A percentile compares a stretch with the other conserved stretches of the same genome.
Conservation (phyloP, 2,888 invertebrate genomes). For the Stenoptilia bipunctidactyla region DNA sequence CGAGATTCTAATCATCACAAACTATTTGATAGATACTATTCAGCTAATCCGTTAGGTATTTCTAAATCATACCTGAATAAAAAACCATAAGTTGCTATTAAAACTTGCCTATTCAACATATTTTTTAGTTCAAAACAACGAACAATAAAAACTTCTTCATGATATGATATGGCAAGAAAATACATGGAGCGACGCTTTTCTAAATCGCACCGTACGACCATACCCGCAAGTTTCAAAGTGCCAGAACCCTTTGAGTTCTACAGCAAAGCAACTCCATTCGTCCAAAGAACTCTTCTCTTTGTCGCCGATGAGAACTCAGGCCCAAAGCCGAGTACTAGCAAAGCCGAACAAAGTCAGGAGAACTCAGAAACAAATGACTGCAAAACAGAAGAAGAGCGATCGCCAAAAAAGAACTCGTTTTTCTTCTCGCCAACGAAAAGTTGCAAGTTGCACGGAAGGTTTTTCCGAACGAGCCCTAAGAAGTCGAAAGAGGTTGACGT, state of each 20-base stretch:
- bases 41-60: background rate
- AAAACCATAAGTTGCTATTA: background rate
- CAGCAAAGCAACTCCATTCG: conserved; percentile 64
- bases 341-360: conserved; percentile 21
- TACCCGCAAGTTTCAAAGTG: conserved; percentile 58
- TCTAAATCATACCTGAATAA: too few relatives aligned
- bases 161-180: conserved; percentile 63
- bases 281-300: conserved; percentile 58
- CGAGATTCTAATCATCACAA: too few relatives aligned
- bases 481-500: conserved; percentile 56
- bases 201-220: conserved; percentile 56
- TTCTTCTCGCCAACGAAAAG: conserved; percentile 67
- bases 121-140: background rate
- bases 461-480: conserved; percentile 67
- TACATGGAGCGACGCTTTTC: conserved; percentile 67
- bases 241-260: conserved; percentile 63
- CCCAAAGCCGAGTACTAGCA: conserved; percentile 37
- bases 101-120: background rate
- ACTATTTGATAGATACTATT: too few relatives aligned
- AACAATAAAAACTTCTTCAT: conserved; percentile 13
- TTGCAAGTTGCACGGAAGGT: conserved; percentile 61
- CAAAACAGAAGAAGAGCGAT: conserved; percentile 54
- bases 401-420: conserved; percentile 63
- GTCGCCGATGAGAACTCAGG: conserved; percentile 60
- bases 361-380: conserved; percentile 34